A percentile compares a stretch with the other conserved stretches of the same genome.
Conservation (phyloP, 1,140 invertebrate species). For the Drosophila quadrilineata region DNA sequence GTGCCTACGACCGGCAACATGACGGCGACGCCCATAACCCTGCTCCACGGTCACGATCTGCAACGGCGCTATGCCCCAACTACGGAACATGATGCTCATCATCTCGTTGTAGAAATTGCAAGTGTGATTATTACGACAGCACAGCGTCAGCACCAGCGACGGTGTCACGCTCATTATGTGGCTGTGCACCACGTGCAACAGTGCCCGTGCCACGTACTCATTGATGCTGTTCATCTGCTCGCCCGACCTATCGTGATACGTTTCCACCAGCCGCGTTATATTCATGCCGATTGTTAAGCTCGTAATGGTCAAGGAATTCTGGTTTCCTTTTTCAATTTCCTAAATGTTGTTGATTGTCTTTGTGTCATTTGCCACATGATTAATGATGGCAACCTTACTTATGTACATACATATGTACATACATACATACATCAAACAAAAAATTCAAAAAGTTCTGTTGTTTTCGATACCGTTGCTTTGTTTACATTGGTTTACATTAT, state of each 20-base stretch:
- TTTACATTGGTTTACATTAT: no score
- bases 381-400: background rate
- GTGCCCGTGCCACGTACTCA: constrained; percentile 53
- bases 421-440: no score
- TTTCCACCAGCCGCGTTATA: constrained; percentile 40
- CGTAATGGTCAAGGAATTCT: background rate
- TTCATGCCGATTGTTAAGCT: constrained; percentile 44
- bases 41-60: constrained; percentile 55
- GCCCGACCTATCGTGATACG: constrained; percentile 54
- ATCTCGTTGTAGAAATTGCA: constrained; percentile 71
- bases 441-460: no score
- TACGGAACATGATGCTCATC: constrained; percentile 54
- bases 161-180: constrained; percentile 55
- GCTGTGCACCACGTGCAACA: constrained; percentile 59
- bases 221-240: constrained; percentile 60
- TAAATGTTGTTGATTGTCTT: background rate
- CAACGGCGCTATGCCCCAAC: constrained; percentile 56
- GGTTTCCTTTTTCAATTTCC: background rate
- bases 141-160: constrained; percentile 54
- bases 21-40: background rate
- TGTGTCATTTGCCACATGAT: background rate
- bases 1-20: constrained; percentile 41
- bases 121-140: constrained; percentile 57
- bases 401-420: background rate
- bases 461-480: no score